Evolutionary conservation across 2,797 vertebrate species (phyloP).

Genomic region (Urosaurus nigricauda): DNA sequence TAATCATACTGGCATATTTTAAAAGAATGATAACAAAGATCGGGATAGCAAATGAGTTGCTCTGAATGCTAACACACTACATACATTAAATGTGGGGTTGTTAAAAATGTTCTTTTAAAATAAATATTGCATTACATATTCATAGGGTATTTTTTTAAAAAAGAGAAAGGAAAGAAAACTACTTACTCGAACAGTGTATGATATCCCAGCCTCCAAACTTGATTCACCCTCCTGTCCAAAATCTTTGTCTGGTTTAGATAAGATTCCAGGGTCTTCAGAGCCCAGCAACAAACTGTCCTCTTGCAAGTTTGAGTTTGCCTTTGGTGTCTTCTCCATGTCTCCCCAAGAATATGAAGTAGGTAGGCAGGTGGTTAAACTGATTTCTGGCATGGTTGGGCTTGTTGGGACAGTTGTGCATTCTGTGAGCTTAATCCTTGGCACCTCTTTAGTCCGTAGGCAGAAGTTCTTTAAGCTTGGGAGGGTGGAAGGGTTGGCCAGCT

Average conservation of each 20-base stretch:
- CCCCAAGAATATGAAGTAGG: slow-evolving; percentile 66
- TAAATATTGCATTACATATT: neutral
- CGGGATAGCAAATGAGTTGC: neutral
- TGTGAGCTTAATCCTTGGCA: slow-evolving; percentile 78
- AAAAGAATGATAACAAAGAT: neutral
- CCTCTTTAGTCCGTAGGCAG: slow-evolving; percentile 79
- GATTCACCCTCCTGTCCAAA: slow-evolving; percentile 49
- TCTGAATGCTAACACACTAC: neutral
- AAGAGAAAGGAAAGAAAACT: neutral
- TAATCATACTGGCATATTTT: neutral
- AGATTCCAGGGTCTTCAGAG: slow-evolving; percentile 63
- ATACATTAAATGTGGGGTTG: neutral
- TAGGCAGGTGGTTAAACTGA: slow-evolving; percentile 69
- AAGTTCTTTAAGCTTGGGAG: slow-evolving; percentile 83
- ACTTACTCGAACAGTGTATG: slow-evolving; percentile 82
- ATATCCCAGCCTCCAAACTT: slow-evolving; percentile 72
- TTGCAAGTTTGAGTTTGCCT: neutral
- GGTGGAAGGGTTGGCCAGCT: slow-evolving; percentile 83
- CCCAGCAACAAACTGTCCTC: neutral
- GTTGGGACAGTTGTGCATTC: slow-evolving; percentile 73
- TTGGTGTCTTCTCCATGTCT: slow-evolving; percentile 49
- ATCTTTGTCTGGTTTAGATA: slow-evolving; percentile 69
- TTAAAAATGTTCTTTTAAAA: neutral
- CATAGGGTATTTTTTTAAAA: too few relatives aligned
- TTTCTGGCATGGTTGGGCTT: slow-evolving; percentile 73